Percentiles rank a stretch among this genome's conserved stretches.
Conservation (phyloP, 2,113 vertebrate genomes). For the Cyanocitta stelleri region DNA sequence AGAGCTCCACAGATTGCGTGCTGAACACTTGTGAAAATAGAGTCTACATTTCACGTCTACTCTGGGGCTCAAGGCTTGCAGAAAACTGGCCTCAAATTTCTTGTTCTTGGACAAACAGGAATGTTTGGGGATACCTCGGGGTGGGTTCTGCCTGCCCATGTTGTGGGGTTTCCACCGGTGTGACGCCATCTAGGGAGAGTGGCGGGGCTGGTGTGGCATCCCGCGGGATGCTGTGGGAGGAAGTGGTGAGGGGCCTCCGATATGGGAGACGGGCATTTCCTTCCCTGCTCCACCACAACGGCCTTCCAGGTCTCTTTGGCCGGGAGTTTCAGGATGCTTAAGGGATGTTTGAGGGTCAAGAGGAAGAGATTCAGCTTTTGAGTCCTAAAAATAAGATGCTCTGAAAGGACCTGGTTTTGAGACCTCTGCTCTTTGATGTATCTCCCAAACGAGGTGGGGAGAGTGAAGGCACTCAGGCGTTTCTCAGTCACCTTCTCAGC, state of each 20-base stretch:
- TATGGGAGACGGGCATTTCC: rapidly evolving
- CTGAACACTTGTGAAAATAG: slow-evolving; percentile 62
- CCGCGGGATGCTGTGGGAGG: neutral
- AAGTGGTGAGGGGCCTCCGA: neutral
- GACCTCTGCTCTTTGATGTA: neutral
- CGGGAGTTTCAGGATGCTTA: neutral
- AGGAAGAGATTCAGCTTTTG: neutral
- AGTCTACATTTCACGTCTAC: slow-evolving; percentile 25
- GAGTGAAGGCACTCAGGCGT: rapidly evolving
- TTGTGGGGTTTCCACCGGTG: neutral
- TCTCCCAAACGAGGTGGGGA: neutral
- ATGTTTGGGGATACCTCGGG: slow-evolving; percentile 10
- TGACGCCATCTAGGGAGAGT: neutral
- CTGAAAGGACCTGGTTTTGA: neutral
- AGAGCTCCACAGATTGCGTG: slow-evolving; percentile 30
- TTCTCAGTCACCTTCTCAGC: rapidly evolving
- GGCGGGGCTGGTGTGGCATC: neutral
- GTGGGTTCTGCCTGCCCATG: neutral
- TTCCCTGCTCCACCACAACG: neutral
- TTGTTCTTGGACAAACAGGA: slow-evolving; percentile 18
- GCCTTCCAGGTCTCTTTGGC: neutral
- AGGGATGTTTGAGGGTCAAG: neutral
- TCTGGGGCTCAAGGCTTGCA: slow-evolving; percentile 8
- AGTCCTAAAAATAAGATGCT: neutral
- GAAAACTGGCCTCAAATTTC: neutral